Conservation (phyloP, 2,888 invertebrate species). For the Leptopterna dolabrata region DNA sequence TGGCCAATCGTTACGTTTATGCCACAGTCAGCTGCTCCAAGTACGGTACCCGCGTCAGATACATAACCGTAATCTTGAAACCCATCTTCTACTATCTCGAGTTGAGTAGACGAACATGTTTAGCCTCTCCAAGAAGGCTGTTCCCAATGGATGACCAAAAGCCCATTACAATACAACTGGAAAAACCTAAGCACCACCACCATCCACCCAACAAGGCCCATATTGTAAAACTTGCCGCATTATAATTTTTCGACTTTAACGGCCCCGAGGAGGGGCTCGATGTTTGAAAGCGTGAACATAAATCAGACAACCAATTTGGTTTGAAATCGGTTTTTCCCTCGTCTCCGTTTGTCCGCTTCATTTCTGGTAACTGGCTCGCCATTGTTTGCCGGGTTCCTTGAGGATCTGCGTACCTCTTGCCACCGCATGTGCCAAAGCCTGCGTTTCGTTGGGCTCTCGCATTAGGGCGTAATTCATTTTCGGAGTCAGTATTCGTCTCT, state of each 20-base stretch:
- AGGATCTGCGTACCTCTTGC: not conserved
- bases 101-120: too few relatives aligned
- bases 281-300: slow-evolving; percentile 48
- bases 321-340: slow-evolving; percentile 38
- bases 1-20: too few relatives aligned
- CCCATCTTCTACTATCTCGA: too few relatives aligned
- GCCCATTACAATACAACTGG: not conserved
- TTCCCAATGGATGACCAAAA: not conserved
- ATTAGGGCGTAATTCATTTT: not conserved
- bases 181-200: not conserved
- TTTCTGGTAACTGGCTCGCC: slow-evolving; percentile 1
- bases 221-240: slow-evolving; percentile 33
- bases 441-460: not conserved
- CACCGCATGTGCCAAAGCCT: not conserved
- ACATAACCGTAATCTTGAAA: too few relatives aligned
- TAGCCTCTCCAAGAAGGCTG: too few relatives aligned
- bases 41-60: too few relatives aligned
- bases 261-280: not conserved
- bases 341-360: not conserved
- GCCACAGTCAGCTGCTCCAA: too few relatives aligned
- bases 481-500: not conserved
- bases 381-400: slow-evolving; percentile 11
- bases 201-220: not conserved
- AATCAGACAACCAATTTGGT: slow-evolving; percentile 48
- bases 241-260: slow-evolving; percentile 43